Evolutionary conservation across 2,888 invertebrate genomes (phyloP), one percentile per base, ranked within the genome.

Genomic region (Epirrita christyi): DNA sequence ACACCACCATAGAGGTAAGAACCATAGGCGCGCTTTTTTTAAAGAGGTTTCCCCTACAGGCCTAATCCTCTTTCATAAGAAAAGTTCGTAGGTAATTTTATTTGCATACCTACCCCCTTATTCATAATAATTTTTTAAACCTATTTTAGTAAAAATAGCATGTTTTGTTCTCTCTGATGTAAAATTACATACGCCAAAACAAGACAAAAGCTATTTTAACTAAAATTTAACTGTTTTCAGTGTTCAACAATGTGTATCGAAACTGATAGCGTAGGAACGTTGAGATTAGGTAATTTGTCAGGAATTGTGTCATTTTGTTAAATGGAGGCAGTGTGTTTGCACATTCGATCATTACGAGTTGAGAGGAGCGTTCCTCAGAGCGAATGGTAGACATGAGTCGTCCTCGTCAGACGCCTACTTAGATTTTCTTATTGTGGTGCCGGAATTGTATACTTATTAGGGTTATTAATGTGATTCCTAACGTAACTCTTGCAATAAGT

Each of bases 1-100:
- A 86, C 91, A 89, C 90, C 89, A 91, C 91, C 90, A 64, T 47
- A 51, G 89, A 85, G 88, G 91, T 89, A 89, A 85, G 87, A 88
- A 86, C 86, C 81, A 36, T 38, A 75, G 86, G 90, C 80, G 88
- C 89, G 90, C 71, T 90, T 91, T 91, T 91, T 90, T 90, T 91
- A 83, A 69, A 89, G 91, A 91, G 91, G 91, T 91, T 36, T 91
- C 90, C 91, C 91, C 91, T 70, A 59, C 84, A 91, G 91, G 91
- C 91, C 85, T 91, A 91, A 51, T 91, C 91, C 91, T 91, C 90
- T 85, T 52, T 58, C 29, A 49, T 44, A 44, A n/a, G 32, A 36
- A 41, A 50, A 40, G 38, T 38, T 37, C 11, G 9, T 34, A 34
- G n/a, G n/a, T n/a, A n/a, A n/a, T n/a, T n/a, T n/a, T n/a, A n/a